These are phyloP conservation scores for Aleiodes alternator DNA, from an alignment of 2,888 invertebrate genomes.

Conservation along the genomic window DNA sequence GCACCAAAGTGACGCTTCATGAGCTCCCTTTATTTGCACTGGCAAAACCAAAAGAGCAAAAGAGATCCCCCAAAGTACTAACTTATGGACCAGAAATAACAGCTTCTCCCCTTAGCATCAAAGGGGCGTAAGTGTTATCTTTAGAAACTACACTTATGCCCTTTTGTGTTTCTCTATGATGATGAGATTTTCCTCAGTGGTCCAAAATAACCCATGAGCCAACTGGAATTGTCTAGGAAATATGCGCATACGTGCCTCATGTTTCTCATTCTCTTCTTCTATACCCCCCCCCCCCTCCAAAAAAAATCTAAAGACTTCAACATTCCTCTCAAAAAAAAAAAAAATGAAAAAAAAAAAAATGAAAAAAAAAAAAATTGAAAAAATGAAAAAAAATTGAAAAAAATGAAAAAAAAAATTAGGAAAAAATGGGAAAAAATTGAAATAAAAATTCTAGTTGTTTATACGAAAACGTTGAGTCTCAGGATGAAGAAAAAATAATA, in stretches of 20 bases:
- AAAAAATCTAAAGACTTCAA: not conserved
- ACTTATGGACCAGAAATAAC: constrained; percentile 69
- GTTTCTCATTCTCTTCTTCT: constrained; percentile 6
- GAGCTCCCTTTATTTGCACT: not conserved
- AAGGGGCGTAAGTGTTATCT: too few species aligned
- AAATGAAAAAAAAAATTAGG: too few species aligned
- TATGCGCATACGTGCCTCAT: constrained; percentile 18
- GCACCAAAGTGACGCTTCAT: constrained; percentile 24
- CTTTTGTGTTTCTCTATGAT: too few species aligned
- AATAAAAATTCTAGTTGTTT: constrained; percentile 5
- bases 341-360: too few species aligned
- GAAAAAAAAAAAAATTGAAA: too few species aligned
- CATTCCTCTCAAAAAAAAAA: too few species aligned
- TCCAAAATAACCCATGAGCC: constrained; percentile 65
- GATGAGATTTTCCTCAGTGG: constrained; percentile 47
- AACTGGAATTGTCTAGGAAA: constrained; percentile 51
- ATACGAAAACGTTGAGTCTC: not conserved
- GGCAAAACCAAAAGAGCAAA: constrained; percentile 53
- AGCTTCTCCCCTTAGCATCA: not conserved
- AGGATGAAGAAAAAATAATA: constrained; percentile 1
- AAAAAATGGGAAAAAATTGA: too few species aligned
- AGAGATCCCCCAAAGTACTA: constrained; percentile 57
- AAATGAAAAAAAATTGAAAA: too few species aligned
- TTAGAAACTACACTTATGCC: too few species aligned
- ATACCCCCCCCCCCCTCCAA: not conserved